Evolutionary conservation across 2,888 invertebrate species (phyloP), one percentile per base, ranked within the genome.

Genomic region (Smittia aterrima): DNA sequence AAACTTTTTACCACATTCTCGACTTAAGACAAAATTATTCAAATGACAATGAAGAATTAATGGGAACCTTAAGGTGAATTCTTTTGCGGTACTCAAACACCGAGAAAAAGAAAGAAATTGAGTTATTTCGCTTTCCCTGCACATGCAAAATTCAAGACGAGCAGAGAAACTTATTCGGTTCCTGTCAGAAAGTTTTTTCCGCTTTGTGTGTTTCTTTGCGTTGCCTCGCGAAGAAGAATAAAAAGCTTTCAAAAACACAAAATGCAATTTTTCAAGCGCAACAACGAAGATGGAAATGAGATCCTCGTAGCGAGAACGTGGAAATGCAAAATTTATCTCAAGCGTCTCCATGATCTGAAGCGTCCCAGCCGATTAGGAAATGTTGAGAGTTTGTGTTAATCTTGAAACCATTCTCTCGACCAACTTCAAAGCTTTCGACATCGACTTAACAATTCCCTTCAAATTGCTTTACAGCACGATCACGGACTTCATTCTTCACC

Each of bases 21-120:
- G 32, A 32, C 32, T 47, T 22, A 68, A 68, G 47, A 68, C 47
- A 68, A 68, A n/a, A 68, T 68, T 68, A 68, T 68, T 68, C 40
- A 68, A 68, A 68, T 24, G 68, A 68, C 68, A 68, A 68, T 47
- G 68, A 68, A 24, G 41, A 68, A 68, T 68, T 68, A 68, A 68
- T 47, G 68, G 24, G 20, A 47, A 16, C 47, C 16, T 6, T 47
- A 16, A 47, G 32, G 16, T 47, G n/a, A n/a, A 47, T n/a, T 47
- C n/a, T 47, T 47, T 47, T 16, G 16, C 11, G n/a, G 16, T 3
- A 11, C 47, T 47, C 16, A 47, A 47, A 47, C 16, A 11, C 16
- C 11, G 47, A 16, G 11, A n/a, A n/a, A 11, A 47, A 47, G 11
- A 47, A 47, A 47, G 11, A 47, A 47, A 47, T 47, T 47, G 47